Conservation (phyloP, 2,797 vertebrate genomes). For the Dendrocincla tyrannina region DNA sequence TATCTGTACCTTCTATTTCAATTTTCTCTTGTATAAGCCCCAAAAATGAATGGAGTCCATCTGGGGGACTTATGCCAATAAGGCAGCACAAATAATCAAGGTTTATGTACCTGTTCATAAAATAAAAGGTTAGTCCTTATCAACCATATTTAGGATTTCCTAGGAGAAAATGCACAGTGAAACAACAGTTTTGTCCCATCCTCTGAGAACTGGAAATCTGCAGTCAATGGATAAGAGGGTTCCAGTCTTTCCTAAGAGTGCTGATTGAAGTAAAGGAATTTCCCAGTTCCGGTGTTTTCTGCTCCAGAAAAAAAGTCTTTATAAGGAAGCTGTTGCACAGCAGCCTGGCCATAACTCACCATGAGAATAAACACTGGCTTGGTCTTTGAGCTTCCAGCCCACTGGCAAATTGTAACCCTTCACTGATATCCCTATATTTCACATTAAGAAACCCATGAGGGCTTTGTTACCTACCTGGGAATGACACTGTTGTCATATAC, state of each 20-base stretch:
- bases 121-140: constrained; percentile 13
- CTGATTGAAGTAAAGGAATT: background rate
- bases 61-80: background rate
- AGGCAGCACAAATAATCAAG: background rate
- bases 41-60: background rate
- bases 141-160: background rate
- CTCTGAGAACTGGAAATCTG: background rate
- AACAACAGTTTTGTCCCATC: background rate
- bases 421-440: background rate
- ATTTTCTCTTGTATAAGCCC: background rate
- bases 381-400: background rate
- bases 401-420: background rate
- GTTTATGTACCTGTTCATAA: background rate
- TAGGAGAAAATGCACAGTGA: background rate
- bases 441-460: background rate
- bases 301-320: background rate
- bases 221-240: background rate
- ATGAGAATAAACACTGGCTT: background rate
- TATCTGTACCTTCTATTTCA: background rate
- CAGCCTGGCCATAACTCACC: background rate
- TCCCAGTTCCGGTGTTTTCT: background rate
- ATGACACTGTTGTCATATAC: background rate
- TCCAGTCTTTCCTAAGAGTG: background rate
- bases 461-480: background rate
- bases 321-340: background rate